Conservation (phyloP, 2,797 vertebrate genomes). For the Danio jaintianensis region DNA sequence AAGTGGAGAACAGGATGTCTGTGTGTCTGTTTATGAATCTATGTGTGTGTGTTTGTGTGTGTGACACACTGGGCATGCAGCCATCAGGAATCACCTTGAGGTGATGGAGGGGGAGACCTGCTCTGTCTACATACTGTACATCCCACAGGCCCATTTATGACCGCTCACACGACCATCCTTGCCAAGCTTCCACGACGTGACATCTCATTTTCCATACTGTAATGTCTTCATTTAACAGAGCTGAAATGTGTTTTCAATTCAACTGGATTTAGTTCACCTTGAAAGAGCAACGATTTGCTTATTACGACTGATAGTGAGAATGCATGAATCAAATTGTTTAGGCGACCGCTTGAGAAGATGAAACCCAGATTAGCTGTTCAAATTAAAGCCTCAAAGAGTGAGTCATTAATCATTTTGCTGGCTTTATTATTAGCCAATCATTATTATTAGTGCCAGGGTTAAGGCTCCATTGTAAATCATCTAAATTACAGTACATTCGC, state of each 20-base stretch:
- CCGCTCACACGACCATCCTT: background rate
- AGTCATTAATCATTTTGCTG: slow-evolving; percentile 39
- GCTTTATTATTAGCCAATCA: slow-evolving; percentile 11
- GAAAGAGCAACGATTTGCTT: slow-evolving; percentile 16
- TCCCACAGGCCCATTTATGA: slow-evolving; percentile 12
- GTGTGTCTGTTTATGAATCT: too few species aligned
- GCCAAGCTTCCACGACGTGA: slow-evolving; percentile 26
- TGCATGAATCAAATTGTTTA: slow-evolving; percentile 36
- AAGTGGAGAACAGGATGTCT: slow-evolving; percentile 62
- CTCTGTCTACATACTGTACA: slow-evolving; percentile 61
- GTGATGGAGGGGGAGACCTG: slow-evolving; percentile 60
- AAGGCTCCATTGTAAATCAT: background rate
- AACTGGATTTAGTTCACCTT: slow-evolving; percentile 21
- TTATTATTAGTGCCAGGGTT: background rate
- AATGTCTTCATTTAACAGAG: slow-evolving; percentile 14
- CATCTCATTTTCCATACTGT: slow-evolving; percentile 40
- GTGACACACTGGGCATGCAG: slow-evolving; percentile 73
- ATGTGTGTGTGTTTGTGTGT: slow-evolving; percentile 25
- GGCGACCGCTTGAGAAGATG: slow-evolving; percentile 1
- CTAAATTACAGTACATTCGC: background rate
- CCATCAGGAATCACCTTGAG: slow-evolving; percentile 72
- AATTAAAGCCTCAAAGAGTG: background rate
- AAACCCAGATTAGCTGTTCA: slow-evolving; percentile 21
- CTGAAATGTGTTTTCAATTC: slow-evolving; percentile 20
- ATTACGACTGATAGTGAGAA: slow-evolving; percentile 8